A percentile compares a stretch with the other conserved stretches of the same genome.
phyloP scores from a whole-genome alignment of 2,113 vertebrate species.

The Engraulis encrasicolus region DNA sequence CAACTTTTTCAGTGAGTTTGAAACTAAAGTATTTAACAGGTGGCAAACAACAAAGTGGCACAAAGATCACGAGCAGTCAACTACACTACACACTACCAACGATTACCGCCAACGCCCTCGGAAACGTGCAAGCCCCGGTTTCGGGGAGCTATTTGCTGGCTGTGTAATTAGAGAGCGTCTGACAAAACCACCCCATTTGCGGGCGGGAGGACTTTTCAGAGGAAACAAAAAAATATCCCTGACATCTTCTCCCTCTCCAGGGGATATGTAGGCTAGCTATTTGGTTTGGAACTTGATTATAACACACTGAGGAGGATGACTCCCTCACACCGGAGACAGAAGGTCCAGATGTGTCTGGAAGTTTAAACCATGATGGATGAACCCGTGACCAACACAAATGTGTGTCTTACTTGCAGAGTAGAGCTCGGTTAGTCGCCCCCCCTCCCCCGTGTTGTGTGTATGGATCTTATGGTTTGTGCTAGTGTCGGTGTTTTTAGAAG shows the following conservation, averaged over 20 bases:
- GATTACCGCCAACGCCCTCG: constrained; percentile 9
- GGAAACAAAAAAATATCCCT: neutral
- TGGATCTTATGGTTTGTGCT: neutral
- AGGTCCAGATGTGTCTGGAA: neutral
- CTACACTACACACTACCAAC: neutral
- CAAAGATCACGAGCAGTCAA: neutral
- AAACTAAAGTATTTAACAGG: neutral
- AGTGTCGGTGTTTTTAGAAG: too few relatives aligned
- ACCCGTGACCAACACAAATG: neutral
- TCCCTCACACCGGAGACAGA: too few relatives aligned
- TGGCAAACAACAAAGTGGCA: neutral
- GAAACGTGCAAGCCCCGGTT: neutral
- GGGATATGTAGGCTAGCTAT: neutral
- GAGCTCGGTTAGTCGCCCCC: too few relatives aligned
- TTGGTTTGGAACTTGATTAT: neutral
- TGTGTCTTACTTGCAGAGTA: too few relatives aligned
- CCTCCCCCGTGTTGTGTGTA: neutral
- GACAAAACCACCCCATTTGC: neutral
- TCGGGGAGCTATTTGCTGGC: neutral
- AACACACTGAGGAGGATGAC: too few relatives aligned
- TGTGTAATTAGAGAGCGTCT: neutral
- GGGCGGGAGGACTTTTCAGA: neutral
- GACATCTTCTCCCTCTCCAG: neutral
- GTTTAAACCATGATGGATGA: neutral
- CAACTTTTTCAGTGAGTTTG: neutral